Conservation (phyloP, 2,797 vertebrate genomes). For the Clarias laeviceps region DNA sequence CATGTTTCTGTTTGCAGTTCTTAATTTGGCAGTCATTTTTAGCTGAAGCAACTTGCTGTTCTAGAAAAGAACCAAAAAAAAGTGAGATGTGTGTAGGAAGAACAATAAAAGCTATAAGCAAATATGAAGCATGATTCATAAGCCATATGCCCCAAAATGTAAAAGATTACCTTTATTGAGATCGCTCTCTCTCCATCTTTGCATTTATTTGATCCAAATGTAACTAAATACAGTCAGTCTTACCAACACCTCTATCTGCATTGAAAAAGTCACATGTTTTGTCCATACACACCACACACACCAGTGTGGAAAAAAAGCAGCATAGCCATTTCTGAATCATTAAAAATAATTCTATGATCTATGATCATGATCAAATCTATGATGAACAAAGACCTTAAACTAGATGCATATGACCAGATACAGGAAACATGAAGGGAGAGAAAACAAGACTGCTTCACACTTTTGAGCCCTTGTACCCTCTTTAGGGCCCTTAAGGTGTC, state of each 20-base stretch:
- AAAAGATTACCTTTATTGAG: background rate
- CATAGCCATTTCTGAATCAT: background rate
- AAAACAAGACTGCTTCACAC: constrained; percentile 48
- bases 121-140: background rate
- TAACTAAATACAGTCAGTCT: background rate
- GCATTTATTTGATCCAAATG: background rate
- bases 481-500: constrained; percentile 53
- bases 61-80: background rate
- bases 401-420: constrained; percentile 38
- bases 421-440: constrained; percentile 52
- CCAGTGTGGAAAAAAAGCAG: background rate
- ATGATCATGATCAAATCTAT: too few species aligned
- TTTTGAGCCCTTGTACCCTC: constrained; percentile 45
- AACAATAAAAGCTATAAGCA: background rate
- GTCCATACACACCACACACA: too few species aligned
- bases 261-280: background rate
- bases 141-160: background rate
- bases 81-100: background rate
- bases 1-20: background rate
- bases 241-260: background rate
- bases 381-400: constrained; percentile 5
- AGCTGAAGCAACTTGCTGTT: background rate
- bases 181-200: background rate
- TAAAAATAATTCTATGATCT: background rate
- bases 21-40: background rate